A percentile compares a stretch with the other conserved stretches of the same genome.
phyloP scores from a whole-genome alignment of 2,888 invertebrate genomes.

The Ophraella communa region DNA sequence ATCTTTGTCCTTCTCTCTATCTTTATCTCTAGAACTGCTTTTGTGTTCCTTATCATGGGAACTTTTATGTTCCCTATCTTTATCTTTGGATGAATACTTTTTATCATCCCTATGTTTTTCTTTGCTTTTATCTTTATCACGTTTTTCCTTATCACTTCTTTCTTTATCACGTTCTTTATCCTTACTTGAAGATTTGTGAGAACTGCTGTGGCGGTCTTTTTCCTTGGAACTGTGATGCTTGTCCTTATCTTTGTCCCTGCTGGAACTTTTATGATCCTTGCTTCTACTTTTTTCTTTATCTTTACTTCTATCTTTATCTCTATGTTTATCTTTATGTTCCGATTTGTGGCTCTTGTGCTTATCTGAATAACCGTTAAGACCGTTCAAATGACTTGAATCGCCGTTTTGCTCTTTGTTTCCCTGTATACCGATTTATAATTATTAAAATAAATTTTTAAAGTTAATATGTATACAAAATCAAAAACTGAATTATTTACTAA shows the following conservation, averaged over 20 bases:
- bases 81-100: conserved; percentile 40
- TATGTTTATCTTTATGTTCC: conserved; percentile 68
- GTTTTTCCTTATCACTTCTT: conserved; percentile 44
- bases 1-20: conserved; percentile 52
- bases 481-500: neutral
- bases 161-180: conserved; percentile 59
- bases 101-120: conserved; percentile 52
- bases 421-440: conserved; percentile 20
- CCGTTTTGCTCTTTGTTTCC: conserved; percentile 54
- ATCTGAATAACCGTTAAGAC: conserved; percentile 75
- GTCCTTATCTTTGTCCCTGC: conserved; percentile 57
- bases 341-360: conserved; percentile 66
- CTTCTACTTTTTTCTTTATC: conserved; percentile 52
- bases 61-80: conserved; percentile 54
- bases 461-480: conserved; percentile 10
- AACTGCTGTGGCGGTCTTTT: conserved; percentile 60
- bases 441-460: conserved; percentile 14
- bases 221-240: conserved; percentile 71
- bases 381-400: conserved; percentile 70
- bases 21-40: conserved; percentile 54
- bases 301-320: conserved; percentile 61
- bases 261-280: conserved; percentile 54
- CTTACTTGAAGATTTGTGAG: conserved; percentile 53
- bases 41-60: conserved; percentile 55
- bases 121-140: conserved; percentile 42